A percentile compares a stretch with the other conserved stretches of the same genome.
phyloP scores from a whole-genome alignment of 2,113 vertebrate genomes.

The Sebastes fasciatus region DNA sequence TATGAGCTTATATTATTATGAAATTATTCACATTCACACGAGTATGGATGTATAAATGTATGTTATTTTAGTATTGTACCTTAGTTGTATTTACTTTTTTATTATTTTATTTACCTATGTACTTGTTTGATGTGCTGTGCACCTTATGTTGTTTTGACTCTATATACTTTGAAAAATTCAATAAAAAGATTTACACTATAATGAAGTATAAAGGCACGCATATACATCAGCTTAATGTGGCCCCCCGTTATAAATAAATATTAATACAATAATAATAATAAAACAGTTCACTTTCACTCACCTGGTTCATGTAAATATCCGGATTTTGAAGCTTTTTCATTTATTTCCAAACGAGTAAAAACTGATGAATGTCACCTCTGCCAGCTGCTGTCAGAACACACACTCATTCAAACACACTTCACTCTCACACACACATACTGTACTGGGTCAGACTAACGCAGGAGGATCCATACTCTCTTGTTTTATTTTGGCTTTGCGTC shows the following conservation, averaged over 20 bases:
- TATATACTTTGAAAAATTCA: too few species aligned
- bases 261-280: neutral
- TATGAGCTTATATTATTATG: neutral
- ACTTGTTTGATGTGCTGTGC: too few species aligned
- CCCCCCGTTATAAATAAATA: neutral
- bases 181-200: neutral
- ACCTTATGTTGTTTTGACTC: too few species aligned
- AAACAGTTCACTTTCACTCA: constrained; percentile 51
- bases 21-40: neutral
- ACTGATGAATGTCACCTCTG: constrained; percentile 42
- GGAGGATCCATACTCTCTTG: constrained; percentile 56
- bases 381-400: constrained; percentile 60
- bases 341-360: constrained; percentile 64
- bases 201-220: neutral
- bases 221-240: neutral
- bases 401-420: constrained; percentile 60
- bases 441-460: constrained; percentile 54
- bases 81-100: too few species aligned
- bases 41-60: too few species aligned
- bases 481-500: constrained; percentile 78
- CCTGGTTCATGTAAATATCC: constrained; percentile 73
- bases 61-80: too few species aligned
- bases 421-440: constrained; percentile 50
- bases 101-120: too few species aligned
- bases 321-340: constrained; percentile 36